A percentile compares a stretch with the other conserved stretches of the same genome.
Conservation (phyloP, 2,888 invertebrate genomes). For the Herminia tarsipennalis region DNA sequence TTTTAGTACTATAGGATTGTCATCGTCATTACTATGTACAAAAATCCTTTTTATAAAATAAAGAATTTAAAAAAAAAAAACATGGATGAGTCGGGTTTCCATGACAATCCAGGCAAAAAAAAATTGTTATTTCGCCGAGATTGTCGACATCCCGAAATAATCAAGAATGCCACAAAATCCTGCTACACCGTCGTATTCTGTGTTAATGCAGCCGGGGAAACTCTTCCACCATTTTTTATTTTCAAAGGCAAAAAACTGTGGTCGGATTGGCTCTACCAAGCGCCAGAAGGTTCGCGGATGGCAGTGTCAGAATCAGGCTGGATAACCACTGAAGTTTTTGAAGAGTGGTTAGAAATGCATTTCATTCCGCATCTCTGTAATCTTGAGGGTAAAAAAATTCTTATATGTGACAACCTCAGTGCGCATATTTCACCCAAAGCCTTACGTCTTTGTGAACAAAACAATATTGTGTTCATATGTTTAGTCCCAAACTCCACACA, state of each 20-base stretch:
- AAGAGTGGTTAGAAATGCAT: not conserved
- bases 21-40: too few relatives aligned
- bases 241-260: not conserved
- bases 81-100: not conserved
- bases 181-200: slow-evolving; percentile 9
- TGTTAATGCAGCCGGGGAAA: slow-evolving; percentile 4
- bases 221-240: not conserved
- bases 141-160: not conserved
- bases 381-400: slow-evolving; percentile 1
- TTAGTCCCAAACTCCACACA: slow-evolving; percentile 1
- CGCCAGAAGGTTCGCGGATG: not conserved
- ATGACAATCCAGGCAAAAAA: not conserved
- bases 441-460: not conserved
- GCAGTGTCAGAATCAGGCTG: not conserved
- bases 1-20: too few relatives aligned
- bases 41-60: too few relatives aligned
- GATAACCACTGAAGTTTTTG: not conserved
- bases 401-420: slow-evolving; percentile 4
- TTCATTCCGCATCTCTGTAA: not conserved
- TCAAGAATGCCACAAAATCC: slow-evolving; percentile 6
- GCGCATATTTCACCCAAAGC: not conserved
- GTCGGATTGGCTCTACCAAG: not conserved
- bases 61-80: too few relatives aligned
- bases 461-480: slow-evolving; percentile 1
- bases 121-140: not conserved